Evolutionary conservation across 1,140 invertebrate genomes (phyloP).

Genomic region (Cotesia typhae): DNA sequence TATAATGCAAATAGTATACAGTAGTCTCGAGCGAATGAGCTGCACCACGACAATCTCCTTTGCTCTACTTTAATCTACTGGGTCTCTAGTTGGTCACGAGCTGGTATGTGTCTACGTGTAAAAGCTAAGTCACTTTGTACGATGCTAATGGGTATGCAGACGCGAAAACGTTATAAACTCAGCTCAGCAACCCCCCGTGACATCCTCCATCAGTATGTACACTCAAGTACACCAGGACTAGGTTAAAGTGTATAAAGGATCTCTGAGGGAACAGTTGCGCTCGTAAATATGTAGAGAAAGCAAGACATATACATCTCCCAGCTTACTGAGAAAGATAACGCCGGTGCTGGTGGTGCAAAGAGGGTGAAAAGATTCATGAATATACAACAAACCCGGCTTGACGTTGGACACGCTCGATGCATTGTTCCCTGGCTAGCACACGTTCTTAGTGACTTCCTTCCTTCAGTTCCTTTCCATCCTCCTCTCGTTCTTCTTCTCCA

Average conservation of each 20-base stretch:
- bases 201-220: neutral
- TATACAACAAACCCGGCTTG: slow-evolving; percentile 29
- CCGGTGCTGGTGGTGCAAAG: neutral
- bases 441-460: slow-evolving; percentile 30
- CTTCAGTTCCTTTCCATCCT: slow-evolving; percentile 21
- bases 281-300: slow-evolving; percentile 35
- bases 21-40: slow-evolving; percentile 24
- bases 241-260: slow-evolving; percentile 10
- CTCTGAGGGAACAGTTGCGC: slow-evolving; percentile 25
- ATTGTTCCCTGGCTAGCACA: slow-evolving; percentile 23
- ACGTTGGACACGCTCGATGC: slow-evolving; percentile 29
- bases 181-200: neutral
- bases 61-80: neutral
- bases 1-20: slow-evolving; percentile 34
- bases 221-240: neutral
- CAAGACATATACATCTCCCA: too few relatives aligned
- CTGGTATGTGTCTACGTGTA: neutral
- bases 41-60: slow-evolving; percentile 33
- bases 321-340: neutral
- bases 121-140: slow-evolving; percentile 27
- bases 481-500: slow-evolving; percentile 17
- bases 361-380: slow-evolving; percentile 30
- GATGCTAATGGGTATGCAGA: slow-evolving; percentile 30
- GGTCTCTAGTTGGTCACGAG: too few relatives aligned
- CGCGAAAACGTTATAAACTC: slow-evolving; percentile 33